Percentiles rank a stretch among this genome's conserved stretches.
Evolutionary conservation across 2,797 vertebrate genomes (phyloP).

Genomic region (Crax fasciolata): DNA sequence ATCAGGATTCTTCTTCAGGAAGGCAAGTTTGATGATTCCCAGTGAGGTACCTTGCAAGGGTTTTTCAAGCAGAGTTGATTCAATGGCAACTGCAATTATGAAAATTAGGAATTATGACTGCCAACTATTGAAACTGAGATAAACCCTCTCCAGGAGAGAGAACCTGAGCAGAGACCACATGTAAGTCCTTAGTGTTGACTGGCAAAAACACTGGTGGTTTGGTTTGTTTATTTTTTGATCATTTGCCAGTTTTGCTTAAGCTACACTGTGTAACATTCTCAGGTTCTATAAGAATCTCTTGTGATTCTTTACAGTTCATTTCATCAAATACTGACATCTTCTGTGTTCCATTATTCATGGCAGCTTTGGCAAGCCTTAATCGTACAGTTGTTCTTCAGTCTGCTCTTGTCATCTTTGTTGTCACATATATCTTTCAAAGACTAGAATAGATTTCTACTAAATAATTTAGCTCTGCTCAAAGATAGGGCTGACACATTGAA

Average conservation of each 20-base stretch:
- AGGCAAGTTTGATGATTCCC: not conserved
- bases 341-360: constrained; percentile 13
- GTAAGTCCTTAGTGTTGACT: not conserved
- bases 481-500: not conserved
- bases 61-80: not conserved
- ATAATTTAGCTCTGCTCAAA: not conserved
- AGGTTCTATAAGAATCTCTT: not conserved
- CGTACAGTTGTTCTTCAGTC: not conserved
- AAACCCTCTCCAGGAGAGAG: not conserved
- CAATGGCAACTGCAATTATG: constrained; percentile 17
- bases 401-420: not conserved
- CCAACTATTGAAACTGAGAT: constrained; percentile 7
- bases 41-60: not conserved
- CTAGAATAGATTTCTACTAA: not conserved
- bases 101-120: constrained; percentile 32
- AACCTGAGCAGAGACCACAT: not conserved
- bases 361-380: not conserved
- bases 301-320: not conserved
- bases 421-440: not conserved
- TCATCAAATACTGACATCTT: not conserved
- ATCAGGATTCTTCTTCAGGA: not conserved
- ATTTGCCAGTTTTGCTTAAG: not conserved
- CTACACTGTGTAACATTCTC: not conserved
- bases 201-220: not conserved
- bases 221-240: not conserved